Evolutionary conservation across 2,888 invertebrate genomes (phyloP).

Genomic region (Silvanus unidentatus): DNA sequence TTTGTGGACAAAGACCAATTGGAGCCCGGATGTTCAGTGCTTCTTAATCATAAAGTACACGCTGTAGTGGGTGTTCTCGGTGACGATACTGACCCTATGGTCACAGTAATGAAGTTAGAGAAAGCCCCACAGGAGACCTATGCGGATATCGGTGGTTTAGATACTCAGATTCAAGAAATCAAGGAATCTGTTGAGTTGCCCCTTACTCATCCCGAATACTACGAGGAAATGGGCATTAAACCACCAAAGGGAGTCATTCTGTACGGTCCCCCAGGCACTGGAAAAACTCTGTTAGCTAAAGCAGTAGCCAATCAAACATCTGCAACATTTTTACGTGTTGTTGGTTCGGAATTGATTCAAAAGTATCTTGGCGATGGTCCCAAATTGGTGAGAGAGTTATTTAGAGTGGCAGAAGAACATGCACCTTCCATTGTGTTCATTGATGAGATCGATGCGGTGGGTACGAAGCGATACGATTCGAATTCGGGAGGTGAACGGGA

Average conservation of each 20-base stretch:
- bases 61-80: slow-evolving; percentile 93
- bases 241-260: slow-evolving; percentile 99
- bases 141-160: slow-evolving; percentile 96
- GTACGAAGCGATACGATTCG: slow-evolving; percentile 97
- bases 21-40: slow-evolving; percentile 97
- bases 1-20: slow-evolving; percentile 99
- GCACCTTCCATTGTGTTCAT: slow-evolving; percentile 99
- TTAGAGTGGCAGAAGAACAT: slow-evolving; percentile 98
- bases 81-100: slow-evolving; percentile 99
- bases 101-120: slow-evolving; percentile 99
- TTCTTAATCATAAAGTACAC: slow-evolving; percentile 98
- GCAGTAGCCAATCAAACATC: slow-evolving; percentile 99
- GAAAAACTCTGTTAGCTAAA: slow-evolving; percentile 95
- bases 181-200: slow-evolving; percentile 98
- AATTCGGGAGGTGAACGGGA: slow-evolving; percentile 99
- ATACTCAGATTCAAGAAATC: slow-evolving; percentile 96
- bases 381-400: slow-evolving; percentile 93
- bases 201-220: slow-evolving; percentile 98
- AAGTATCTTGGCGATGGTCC: slow-evolving; percentile 99
- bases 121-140: slow-evolving; percentile 99
- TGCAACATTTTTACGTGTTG: slow-evolving; percentile 96
- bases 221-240: slow-evolving; percentile 99
- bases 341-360: slow-evolving; percentile 98
- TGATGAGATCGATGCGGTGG: slow-evolving; percentile 99
- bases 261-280: slow-evolving; percentile 97